These are phyloP conservation scores for Coturnix japonica DNA, from an alignment of 2,113 vertebrate genomes.

Conservation along the genomic window DNA sequence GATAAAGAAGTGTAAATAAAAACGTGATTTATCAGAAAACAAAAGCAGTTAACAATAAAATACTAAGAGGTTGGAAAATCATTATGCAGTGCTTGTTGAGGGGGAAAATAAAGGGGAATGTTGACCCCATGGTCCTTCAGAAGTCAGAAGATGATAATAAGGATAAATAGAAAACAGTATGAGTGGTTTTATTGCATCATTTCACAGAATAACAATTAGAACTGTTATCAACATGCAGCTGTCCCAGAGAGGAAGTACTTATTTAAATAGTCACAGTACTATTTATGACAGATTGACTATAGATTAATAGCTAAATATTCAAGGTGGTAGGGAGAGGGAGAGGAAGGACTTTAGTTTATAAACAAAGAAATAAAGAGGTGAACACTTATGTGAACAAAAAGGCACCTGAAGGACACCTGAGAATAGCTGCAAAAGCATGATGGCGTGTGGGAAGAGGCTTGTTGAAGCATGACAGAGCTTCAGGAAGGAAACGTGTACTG, in stretches of 20 bases:
- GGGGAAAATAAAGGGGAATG: background rate
- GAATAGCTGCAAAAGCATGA: background rate
- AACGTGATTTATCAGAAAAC: background rate
- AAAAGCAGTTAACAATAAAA: background rate
- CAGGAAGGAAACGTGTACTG: background rate
- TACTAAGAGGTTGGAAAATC: background rate
- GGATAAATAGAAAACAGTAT: background rate
- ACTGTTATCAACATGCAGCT: background rate
- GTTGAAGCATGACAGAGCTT: accelerated
- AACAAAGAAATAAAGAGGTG: background rate
- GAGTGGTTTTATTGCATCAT: background rate
- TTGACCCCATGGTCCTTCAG: background rate
- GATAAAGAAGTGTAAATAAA: background rate
- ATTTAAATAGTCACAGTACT: background rate
- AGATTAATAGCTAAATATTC: background rate
- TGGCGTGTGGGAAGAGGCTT: background rate
- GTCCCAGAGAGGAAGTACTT: background rate
- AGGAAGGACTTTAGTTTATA: background rate
- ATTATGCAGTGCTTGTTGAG: background rate
- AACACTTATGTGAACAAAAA: accelerated
- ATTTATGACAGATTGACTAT: background rate
- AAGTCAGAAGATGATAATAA: background rate
- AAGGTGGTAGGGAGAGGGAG: too few relatives aligned
- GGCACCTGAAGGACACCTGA: background rate
- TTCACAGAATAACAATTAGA: background rate